Base-by-base conservation (phyloP, 2,888 invertebrate genomes). In the Drosophila anomalata region DNA sequence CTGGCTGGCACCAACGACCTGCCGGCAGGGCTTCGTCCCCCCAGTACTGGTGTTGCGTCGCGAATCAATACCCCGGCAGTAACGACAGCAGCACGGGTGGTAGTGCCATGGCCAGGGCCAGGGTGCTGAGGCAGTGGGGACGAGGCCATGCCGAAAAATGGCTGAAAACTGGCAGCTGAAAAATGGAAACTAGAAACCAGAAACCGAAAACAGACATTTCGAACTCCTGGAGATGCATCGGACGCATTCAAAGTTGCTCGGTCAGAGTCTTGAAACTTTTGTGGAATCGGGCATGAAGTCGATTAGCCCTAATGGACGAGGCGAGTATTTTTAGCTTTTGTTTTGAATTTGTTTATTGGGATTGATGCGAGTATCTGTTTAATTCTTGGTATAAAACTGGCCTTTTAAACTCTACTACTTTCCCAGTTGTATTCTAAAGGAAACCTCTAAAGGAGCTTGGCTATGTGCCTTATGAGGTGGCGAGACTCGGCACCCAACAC, bases 61-160 rank as follows among this genome's bases (percentile, higher is more conserved):
- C n/a, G 14, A 36, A 36, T 36, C 36, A 36, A 36, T 36, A 36
- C n/a, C 7, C n/a, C n/a, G 36, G 12, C 36, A n/a, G 11, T 26
- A 26, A 26, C 26, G 26, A 26, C 26, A 24, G 7, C 24, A 24
- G 24, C 7, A 17, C 24, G 24, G 24, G 6, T 24, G 7, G 26
- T 2, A 7, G 26, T 26, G 26, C 26, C 17, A 1, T 17, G 17
- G 17, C 17, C 17, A 17, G 17, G 17, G 17, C 17, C 26, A 8
- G 26, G 26, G 7, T 7, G 26, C 8, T 8, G 8, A 29, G 26
- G 9, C 8, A 29, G 29, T 29, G 8, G 51, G 39, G 22, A 20
- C 33, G 9, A 60, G 59, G 69, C 58, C 53, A 68, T 53, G 67
- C 54, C 50, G 47, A 41, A 17, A 41, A 44, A n/a, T 51, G 55